Evolutionary conservation across 1,140 invertebrate genomes (phyloP), one percentile per base, ranked within the genome.

Genomic region (Pseudachorutes palmiensis): DNA sequence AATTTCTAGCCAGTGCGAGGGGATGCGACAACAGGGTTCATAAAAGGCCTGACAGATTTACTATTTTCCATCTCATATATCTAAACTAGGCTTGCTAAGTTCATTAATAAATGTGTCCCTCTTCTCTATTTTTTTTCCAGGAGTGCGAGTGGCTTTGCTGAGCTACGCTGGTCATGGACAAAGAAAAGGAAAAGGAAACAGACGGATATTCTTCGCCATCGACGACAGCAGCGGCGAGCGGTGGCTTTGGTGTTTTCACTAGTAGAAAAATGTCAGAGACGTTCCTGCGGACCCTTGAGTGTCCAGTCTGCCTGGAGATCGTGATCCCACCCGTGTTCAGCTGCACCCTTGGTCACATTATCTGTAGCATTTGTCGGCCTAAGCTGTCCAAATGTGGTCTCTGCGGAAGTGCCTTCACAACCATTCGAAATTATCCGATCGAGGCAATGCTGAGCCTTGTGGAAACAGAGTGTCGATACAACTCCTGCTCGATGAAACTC

Each of bases 251-350:
- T 22, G 51, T 55, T 22, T 55, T 55, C 51, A 55, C 51, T 14
- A 55, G 51, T 26, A 55, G 24, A 24, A 55, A 55, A 24, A 55
- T 55, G 51, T 55, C 51, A 26, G 51, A 55, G 5, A 55, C 51
- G 24, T 55, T 63, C 9, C 30, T 63, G 33, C 14, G 33, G 30
- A 63, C 32, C 16, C 41, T 63, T 9, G 30, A 63, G 29, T 63
- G 61, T 48, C 61, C 61, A n/a, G 41, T 63, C 24, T 63, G 61
- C 30, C 24, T 26, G 2, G 61, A 63, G 14, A 63, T 63, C 26
- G 32, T 48, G 2, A 14, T 63, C 3, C 30, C 30, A 19, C 61
- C 61, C 14, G 30, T 63, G 2, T 3, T 63, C 29, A 24, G 41
- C 19, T 61, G 59, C 29, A 30, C 29, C 19, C 19, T 32, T 32